Evolutionary conservation across 2,888 invertebrate genomes (phyloP).

Genomic region (Horisme vitalbata): DNA sequence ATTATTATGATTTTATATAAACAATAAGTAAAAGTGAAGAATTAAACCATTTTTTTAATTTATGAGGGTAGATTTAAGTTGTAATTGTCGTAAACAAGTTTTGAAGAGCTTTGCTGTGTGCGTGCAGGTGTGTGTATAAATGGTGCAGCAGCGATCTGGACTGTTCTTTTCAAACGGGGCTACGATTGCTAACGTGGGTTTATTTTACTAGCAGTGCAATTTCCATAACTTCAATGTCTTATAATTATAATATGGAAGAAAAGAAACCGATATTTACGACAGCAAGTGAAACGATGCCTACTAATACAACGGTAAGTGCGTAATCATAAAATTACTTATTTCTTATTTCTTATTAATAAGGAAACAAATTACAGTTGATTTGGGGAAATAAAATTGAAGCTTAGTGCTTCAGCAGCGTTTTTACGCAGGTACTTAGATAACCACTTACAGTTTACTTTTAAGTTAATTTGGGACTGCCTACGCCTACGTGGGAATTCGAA

Average conservation of each 20-base stretch:
- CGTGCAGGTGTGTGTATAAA: conserved; percentile 46
- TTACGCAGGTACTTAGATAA: too few species aligned
- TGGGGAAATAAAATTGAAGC: too few species aligned
- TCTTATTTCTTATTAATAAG: too few species aligned
- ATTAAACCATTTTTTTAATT: not conserved
- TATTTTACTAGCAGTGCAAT: too few species aligned
- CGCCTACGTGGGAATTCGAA: too few species aligned
- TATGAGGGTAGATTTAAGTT: conserved; percentile 39
- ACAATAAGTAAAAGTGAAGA: too few species aligned
- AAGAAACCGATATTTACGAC: conserved; percentile 56
- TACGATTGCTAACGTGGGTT: conserved; percentile 11
- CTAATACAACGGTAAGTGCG: conserved; percentile 57
- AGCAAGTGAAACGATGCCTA: conserved; percentile 49
- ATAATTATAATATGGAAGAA: conserved; percentile 54
- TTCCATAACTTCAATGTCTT: conserved; percentile 48
- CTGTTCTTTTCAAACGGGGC: conserved; percentile 36
- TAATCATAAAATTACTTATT: not conserved
- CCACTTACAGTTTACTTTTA: too few species aligned
- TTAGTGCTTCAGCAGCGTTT: too few species aligned
- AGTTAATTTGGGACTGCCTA: too few species aligned
- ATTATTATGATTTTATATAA: not conserved
- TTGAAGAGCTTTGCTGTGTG: conserved; percentile 26
- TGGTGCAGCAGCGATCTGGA: conserved; percentile 32
- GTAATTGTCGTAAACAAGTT: conserved; percentile 26
- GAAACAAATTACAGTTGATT: too few species aligned